A percentile compares a stretch with the other conserved stretches of the same genome.
phyloP scores from a whole-genome alignment of 2,888 invertebrate species.

The Cephus sareptanus region DNA sequence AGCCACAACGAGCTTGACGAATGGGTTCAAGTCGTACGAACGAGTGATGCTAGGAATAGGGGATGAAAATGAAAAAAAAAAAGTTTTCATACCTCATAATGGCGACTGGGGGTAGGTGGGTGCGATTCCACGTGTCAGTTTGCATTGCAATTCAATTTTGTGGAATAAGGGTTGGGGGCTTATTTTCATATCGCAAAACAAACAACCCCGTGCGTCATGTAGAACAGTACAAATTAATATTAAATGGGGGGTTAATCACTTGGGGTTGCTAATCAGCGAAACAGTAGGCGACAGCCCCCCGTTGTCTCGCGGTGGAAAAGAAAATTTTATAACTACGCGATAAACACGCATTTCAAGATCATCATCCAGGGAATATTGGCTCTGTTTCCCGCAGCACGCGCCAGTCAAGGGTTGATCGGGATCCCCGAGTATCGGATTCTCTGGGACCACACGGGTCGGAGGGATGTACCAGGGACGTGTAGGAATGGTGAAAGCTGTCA shows the following conservation, averaged over 20 bases:
- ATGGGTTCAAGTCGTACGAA: no score
- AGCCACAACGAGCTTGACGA: no score
- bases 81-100: not conserved
- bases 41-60: not conserved
- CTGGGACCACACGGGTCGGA: constrained; percentile 17
- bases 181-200: not conserved
- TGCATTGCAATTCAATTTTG: not conserved
- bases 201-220: not conserved
- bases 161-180: not conserved
- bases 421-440: constrained; percentile 45
- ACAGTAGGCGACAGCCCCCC: not conserved
- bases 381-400: constrained; percentile 12
- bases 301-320: not conserved
- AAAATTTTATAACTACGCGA: not conserved
- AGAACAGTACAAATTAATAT: not conserved
- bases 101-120: not conserved
- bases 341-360: not conserved
- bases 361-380: constrained; percentile 28
- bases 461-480: not conserved
- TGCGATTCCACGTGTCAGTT: not conserved
- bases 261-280: constrained; percentile 25
- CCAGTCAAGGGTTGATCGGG: constrained; percentile 7
- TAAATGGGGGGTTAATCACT: constrained; percentile 13
- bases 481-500: not conserved
- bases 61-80: not conserved